phyloP scores from a whole-genome alignment of 2,113 vertebrate genomes.

The Melanocharis versteri region DNA sequence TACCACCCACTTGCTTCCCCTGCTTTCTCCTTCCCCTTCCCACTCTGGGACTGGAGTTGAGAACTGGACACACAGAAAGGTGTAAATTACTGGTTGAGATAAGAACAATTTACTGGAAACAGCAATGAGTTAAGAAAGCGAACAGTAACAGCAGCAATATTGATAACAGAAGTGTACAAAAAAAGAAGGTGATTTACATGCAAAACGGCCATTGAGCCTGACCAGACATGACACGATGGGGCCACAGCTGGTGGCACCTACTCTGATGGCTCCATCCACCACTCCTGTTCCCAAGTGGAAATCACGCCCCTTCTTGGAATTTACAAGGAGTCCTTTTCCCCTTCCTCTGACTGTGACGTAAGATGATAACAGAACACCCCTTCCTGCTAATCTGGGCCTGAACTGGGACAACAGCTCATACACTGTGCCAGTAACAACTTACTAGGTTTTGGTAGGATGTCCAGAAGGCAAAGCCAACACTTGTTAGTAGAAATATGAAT shows the following conservation, averaged over 20 bases:
- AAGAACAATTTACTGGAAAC: not conserved
- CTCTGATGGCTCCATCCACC: not conserved
- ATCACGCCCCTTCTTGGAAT: not conserved
- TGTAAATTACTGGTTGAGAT: not conserved
- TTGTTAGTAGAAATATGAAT: not conserved
- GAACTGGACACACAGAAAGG: not conserved
- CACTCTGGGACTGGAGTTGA: fast-evolving
- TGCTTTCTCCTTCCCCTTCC: not conserved
- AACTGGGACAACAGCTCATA: not conserved
- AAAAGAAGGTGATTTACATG: not conserved
- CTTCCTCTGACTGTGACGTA: not conserved
- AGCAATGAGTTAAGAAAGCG: fast-evolving
- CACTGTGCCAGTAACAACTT: not conserved
- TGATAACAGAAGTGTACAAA: not conserved
- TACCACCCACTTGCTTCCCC: fast-evolving
- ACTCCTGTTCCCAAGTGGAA: fast-evolving
- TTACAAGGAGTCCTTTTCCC: not conserved
- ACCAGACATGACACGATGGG: fast-evolving
- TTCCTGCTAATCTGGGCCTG: not conserved
- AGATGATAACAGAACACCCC: not conserved
- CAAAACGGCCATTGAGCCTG: not conserved
- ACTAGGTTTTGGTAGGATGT: not conserved
- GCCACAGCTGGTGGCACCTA: not conserved
- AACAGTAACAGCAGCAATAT: not conserved
- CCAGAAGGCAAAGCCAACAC: not conserved